phyloP scores from a whole-genome alignment of 2,113 vertebrate genomes.

The Proteles cristata region DNA sequence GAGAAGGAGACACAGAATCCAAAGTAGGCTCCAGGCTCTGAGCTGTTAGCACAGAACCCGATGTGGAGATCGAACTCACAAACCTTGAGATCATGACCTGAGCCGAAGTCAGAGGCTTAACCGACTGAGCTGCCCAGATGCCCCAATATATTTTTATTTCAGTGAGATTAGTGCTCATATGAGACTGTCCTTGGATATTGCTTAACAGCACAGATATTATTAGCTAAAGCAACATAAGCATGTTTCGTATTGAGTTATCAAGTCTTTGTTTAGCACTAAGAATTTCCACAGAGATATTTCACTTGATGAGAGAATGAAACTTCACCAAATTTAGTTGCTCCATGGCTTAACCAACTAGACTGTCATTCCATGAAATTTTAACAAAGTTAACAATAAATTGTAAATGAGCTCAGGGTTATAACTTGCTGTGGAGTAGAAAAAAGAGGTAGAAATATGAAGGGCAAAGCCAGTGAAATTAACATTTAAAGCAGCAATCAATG shows the following conservation, averaged over 20 bases:
- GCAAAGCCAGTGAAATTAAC: conserved; percentile 35
- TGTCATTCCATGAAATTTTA: conserved; percentile 61
- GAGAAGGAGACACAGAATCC: too few species aligned
- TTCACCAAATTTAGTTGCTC: neutral
- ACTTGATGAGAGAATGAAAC: conserved; percentile 39
- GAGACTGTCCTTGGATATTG: neutral
- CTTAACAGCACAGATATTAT: neutral
- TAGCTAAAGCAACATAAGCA: neutral
- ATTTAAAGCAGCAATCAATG: conserved; percentile 60
- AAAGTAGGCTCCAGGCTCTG: too few species aligned
- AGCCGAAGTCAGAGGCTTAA: too few species aligned
- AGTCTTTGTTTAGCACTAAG: neutral
- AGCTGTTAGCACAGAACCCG: too few species aligned
- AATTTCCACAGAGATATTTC: conserved; percentile 17
- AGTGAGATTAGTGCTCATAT: neutral
- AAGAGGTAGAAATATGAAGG: conserved; percentile 25
- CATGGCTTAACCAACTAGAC: neutral
- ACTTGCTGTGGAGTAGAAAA: neutral
- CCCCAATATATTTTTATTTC: neutral
- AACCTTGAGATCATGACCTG: too few species aligned
- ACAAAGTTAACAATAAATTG: conserved; percentile 48
- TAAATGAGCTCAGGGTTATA: conserved; percentile 54
- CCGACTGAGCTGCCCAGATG: too few species aligned
- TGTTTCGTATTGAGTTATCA: neutral
- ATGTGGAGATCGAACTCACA: too few species aligned